Evolutionary conservation across 2,797 vertebrate species (phyloP).

Genomic region (Coranthus polyacanthus): DNA sequence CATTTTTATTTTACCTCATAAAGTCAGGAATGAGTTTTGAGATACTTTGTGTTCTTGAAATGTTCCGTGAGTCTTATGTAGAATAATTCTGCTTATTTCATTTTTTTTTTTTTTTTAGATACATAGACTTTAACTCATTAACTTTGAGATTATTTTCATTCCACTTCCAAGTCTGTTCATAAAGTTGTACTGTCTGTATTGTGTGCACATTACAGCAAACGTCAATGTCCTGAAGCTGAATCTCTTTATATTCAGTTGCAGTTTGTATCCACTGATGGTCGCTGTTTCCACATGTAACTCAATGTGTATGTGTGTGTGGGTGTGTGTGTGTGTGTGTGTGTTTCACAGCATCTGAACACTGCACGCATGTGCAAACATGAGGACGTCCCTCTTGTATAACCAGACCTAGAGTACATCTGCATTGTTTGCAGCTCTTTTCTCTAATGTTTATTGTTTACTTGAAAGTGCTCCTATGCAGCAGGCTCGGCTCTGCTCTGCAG

Average conservation of each 20-base stretch:
- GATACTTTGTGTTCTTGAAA: constrained; percentile 39
- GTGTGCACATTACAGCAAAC: constrained; percentile 25
- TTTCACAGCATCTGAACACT: constrained; percentile 17
- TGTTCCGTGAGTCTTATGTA: constrained; percentile 24
- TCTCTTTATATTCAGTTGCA: constrained; percentile 42
- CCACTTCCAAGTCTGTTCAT: too few relatives aligned
- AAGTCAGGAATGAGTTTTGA: constrained; percentile 56
- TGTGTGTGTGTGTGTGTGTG: constrained; percentile 5
- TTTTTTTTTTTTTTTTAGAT: constrained; percentile 31
- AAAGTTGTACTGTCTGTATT: constrained; percentile 31
- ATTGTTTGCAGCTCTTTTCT: constrained; percentile 58
- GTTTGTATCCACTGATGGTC: constrained; percentile 67
- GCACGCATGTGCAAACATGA: constrained; percentile 31
- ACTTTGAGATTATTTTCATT: constrained; percentile 5
- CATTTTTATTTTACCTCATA: constrained; percentile 63
- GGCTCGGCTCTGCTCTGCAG: constrained; percentile 63
- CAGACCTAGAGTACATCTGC: constrained; percentile 39
- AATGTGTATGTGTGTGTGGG: too few relatives aligned
- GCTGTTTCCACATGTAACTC: constrained; percentile 62
- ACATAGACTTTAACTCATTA: constrained; percentile 36
- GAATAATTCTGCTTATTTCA: constrained; percentile 45
- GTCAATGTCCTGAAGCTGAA: constrained; percentile 34
- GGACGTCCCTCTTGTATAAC: constrained; percentile 41
- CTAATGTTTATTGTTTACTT: constrained; percentile 73
- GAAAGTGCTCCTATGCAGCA: constrained; percentile 73